Percentiles rank a stretch among this genome's conserved stretches.
These are phyloP conservation scores for Myrmecobius fasciatus DNA, from an alignment of 2,113 vertebrate genomes.

Conservation along the genomic window DNA sequence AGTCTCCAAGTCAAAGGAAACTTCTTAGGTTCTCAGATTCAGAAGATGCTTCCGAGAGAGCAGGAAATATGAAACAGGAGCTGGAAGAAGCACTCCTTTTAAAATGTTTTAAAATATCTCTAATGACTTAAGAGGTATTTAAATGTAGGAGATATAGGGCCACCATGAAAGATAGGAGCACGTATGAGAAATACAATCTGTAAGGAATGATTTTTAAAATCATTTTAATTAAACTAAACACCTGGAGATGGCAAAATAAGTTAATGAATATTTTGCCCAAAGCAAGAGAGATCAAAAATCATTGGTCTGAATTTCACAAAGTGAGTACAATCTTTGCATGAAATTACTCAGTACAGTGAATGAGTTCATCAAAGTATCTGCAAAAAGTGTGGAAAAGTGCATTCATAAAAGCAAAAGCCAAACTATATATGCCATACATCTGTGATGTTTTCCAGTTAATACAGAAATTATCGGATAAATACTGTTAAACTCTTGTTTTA, in stretches of 20 bases:
- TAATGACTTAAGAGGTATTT: neutral
- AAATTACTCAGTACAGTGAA: slow-evolving; percentile 84
- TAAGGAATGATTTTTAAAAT: neutral
- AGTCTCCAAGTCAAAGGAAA: slow-evolving; percentile 16
- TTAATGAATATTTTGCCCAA: neutral
- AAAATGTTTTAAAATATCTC: no score
- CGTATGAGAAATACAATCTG: slow-evolving; percentile 19
- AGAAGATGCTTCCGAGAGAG: slow-evolving; percentile 36
- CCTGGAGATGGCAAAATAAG: neutral
- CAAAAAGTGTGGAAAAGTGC: slow-evolving; percentile 68
- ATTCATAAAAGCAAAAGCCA: slow-evolving; percentile 58
- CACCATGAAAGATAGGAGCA: neutral
- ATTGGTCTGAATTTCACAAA: slow-evolving; percentile 86
- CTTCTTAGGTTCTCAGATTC: neutral
- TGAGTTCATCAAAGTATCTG: slow-evolving; percentile 80
- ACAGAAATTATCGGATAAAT: slow-evolving; percentile 84
- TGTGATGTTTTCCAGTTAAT: slow-evolving; percentile 76
- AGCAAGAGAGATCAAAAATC: neutral
- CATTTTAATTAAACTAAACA: neutral
- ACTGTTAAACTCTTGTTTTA: slow-evolving; percentile 82
- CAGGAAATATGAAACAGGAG: neutral
- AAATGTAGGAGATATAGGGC: neutral
- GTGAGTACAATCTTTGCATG: slow-evolving; percentile 87
- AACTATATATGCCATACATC: slow-evolving; percentile 69
- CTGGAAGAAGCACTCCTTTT: neutral